These are phyloP conservation scores for Antrozous pallidus DNA, from an alignment of 2,797 vertebrate species.

Conservation along the genomic window DNA sequence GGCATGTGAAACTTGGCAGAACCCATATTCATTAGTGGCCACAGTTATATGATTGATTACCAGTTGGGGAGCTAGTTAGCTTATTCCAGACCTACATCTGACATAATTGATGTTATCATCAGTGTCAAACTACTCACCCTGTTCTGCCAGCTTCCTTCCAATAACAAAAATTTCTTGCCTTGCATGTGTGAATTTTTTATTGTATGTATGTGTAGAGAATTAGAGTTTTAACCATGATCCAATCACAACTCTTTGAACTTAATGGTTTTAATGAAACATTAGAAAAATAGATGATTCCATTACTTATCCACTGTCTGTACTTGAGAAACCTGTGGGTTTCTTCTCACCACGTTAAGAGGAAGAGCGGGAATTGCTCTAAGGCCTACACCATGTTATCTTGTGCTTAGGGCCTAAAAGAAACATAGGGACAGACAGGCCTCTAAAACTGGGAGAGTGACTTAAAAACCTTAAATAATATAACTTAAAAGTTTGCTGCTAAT, in stretches of 20 bases:
- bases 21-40: slow-evolving; percentile 56
- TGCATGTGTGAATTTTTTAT: background rate
- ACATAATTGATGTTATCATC: background rate
- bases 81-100: slow-evolving; percentile 56
- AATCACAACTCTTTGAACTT: slow-evolving; percentile 14
- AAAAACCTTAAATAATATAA: background rate
- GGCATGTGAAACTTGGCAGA: slow-evolving; percentile 67
- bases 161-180: slow-evolving; percentile 22
- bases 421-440: background rate
- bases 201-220: background rate
- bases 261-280: slow-evolving; percentile 22
- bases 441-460: background rate
- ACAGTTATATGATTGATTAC: slow-evolving; percentile 58
- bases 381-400: background rate
- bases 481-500: background rate
- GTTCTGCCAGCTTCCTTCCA: slow-evolving; percentile 51
- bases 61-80: background rate
- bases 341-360: background rate
- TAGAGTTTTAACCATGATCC: slow-evolving; percentile 45
- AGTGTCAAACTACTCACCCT: slow-evolving; percentile 5
- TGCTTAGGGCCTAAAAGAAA: background rate
- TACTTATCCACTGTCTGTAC: background rate
- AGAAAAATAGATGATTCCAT: background rate
- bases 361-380: background rate
- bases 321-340: background rate